Evolutionary conservation across 2,888 invertebrate genomes (phyloP).

Genomic region (Tinea pellionella): DNA sequence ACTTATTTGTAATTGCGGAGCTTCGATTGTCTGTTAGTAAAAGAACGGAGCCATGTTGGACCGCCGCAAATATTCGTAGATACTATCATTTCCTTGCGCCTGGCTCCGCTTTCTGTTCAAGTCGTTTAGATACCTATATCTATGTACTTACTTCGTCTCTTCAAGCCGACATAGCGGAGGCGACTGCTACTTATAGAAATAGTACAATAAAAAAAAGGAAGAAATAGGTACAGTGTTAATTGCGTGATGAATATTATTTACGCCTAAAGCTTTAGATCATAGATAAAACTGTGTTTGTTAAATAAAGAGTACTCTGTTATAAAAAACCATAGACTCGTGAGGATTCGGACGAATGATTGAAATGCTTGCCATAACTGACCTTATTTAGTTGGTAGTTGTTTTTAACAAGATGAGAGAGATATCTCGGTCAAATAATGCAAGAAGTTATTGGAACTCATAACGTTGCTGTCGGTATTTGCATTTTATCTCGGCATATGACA

Average conservation of each 20-base stretch:
- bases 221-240: not conserved
- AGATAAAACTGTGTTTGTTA: conserved; percentile 9
- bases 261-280: not conserved
- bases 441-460: too few species aligned
- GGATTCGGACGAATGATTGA: not conserved
- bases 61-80: conserved; percentile 18
- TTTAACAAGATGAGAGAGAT: not conserved
- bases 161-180: too few species aligned
- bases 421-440: too few species aligned
- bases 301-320: not conserved
- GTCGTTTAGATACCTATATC: not conserved
- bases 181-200: too few species aligned
- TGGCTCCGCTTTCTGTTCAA: conserved; percentile 19
- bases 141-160: not conserved
- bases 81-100: conserved; percentile 35
- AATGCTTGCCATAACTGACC: not conserved
- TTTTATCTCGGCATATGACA: too few species aligned
- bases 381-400: not conserved
- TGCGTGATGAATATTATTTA: not conserved
- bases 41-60: conserved; percentile 32
- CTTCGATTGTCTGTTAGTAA: conserved; percentile 35
- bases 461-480: too few species aligned
- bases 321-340: not conserved
- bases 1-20: conserved; percentile 45
- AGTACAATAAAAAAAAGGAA: too few species aligned